Percentiles rank a stretch among this genome's conserved stretches.
phyloP scores from a whole-genome alignment of 2,797 vertebrate genomes.

The Harpagifer antarcticus region DNA sequence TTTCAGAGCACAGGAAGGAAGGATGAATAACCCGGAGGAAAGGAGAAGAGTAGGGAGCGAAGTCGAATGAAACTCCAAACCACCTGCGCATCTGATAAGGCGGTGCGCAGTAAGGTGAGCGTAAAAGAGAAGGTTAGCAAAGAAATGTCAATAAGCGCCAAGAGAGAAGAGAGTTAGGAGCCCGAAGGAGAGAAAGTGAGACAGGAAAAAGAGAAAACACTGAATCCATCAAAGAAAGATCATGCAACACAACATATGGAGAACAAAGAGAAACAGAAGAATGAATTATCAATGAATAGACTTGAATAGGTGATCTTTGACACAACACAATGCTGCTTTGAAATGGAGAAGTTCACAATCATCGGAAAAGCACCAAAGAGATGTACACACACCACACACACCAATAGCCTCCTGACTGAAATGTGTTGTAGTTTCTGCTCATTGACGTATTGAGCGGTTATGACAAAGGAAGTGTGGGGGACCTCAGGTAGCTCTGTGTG shows the following conservation, averaged over 20 bases:
- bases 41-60: constrained; percentile 83
- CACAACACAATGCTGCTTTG: constrained; percentile 75
- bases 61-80: constrained; percentile 89
- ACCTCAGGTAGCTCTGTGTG: constrained; percentile 82
- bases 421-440: constrained; percentile 72
- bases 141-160: constrained; percentile 83
- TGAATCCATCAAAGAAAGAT: constrained; percentile 65
- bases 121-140: constrained; percentile 86
- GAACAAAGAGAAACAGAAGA: constrained; percentile 59
- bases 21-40: constrained; percentile 87
- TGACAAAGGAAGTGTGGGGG: constrained; percentile 85
- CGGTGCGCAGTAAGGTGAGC: constrained; percentile 82
- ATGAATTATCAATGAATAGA: constrained; percentile 75
- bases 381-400: constrained; percentile 65
- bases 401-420: constrained; percentile 68
- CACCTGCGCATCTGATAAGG: constrained; percentile 90
- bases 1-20: constrained; percentile 91
- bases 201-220: constrained; percentile 42
- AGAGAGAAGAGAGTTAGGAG: constrained; percentile 68
- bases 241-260: constrained; percentile 57
- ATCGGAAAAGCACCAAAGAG: constrained; percentile 67
- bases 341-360: constrained; percentile 79
- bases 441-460: constrained; percentile 81
- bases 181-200: constrained; percentile 51
- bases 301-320: constrained; percentile 78